Conservation (phyloP, 2,113 vertebrate genomes). For the Gymnocephalus cernua region DNA sequence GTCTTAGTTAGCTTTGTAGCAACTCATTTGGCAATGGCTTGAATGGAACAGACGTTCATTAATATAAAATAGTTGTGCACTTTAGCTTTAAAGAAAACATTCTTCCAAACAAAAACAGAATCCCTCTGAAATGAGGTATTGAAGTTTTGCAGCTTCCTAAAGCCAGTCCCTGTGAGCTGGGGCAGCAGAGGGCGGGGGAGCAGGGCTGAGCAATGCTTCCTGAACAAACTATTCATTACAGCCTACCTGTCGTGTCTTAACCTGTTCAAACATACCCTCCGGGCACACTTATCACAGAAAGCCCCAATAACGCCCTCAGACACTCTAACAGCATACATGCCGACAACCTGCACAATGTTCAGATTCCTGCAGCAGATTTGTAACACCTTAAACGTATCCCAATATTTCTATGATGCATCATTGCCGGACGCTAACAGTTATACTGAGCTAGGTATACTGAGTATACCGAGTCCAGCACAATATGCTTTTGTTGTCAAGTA, state of each 20-base stretch:
- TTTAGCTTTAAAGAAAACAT: neutral
- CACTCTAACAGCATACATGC: neutral
- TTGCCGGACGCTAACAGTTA: neutral
- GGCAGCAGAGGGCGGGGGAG: neutral
- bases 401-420: neutral
- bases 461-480: too few species aligned
- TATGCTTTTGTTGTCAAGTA: too few species aligned
- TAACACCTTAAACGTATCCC: neutral
- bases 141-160: neutral
- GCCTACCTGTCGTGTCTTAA: slow-evolving; percentile 14
- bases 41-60: too few species aligned
- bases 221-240: slow-evolving; percentile 38
- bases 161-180: neutral
- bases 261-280: slow-evolving; percentile 25
- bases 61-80: too few species aligned
- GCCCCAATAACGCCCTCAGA: slow-evolving; percentile 5
- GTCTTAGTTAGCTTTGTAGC: too few species aligned
- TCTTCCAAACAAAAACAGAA: neutral
- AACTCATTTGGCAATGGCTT: too few species aligned
- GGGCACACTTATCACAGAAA: neutral
- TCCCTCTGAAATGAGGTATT: neutral
- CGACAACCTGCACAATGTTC: neutral
- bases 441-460: too few species aligned
- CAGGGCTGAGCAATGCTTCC: neutral
- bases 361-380: neutral